A percentile compares a stretch with the other conserved stretches of the same genome.
Conservation (phyloP, 2,113 vertebrate species). For the Pelecanus crispus region DNA sequence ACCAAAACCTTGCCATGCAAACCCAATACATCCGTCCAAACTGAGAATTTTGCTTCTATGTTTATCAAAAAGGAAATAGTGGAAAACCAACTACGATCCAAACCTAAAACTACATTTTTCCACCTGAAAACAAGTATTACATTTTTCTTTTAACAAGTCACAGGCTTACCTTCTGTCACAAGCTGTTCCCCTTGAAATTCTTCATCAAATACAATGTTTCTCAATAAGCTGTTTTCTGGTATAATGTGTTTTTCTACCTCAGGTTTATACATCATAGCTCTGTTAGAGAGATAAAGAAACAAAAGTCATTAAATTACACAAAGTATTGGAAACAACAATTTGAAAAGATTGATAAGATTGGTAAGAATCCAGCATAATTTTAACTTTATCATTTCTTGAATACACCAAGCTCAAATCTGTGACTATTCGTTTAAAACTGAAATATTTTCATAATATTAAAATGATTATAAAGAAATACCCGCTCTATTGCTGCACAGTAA, state of each 20-base stretch:
- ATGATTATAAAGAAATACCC: not conserved
- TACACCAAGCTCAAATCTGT: not conserved
- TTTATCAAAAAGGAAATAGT: not conserved
- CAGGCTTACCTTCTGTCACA: constrained; percentile 79
- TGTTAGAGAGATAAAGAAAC: not conserved
- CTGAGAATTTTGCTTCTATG: not conserved
- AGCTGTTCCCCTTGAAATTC: constrained; percentile 84
- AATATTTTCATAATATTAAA: not conserved
- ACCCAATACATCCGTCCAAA: not conserved
- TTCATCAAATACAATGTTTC: constrained; percentile 81
- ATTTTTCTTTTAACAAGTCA: not conserved
- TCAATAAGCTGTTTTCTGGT: constrained; percentile 80
- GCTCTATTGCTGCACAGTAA: not conserved
- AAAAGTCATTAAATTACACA: not conserved
- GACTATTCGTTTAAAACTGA: not conserved
- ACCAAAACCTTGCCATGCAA: not conserved
- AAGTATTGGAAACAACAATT: not conserved
- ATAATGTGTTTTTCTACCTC: constrained; percentile 71
- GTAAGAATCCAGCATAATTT: not conserved
- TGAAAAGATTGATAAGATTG: not conserved
- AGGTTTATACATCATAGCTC: constrained; percentile 71
- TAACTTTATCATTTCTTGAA: not conserved
- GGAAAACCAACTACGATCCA: not conserved
- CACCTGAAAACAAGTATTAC: accelerated
- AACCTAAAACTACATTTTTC: not conserved